Evolutionary conservation across 1,140 invertebrate genomes (phyloP).

Genomic region (Camponotus floridanus): DNA sequence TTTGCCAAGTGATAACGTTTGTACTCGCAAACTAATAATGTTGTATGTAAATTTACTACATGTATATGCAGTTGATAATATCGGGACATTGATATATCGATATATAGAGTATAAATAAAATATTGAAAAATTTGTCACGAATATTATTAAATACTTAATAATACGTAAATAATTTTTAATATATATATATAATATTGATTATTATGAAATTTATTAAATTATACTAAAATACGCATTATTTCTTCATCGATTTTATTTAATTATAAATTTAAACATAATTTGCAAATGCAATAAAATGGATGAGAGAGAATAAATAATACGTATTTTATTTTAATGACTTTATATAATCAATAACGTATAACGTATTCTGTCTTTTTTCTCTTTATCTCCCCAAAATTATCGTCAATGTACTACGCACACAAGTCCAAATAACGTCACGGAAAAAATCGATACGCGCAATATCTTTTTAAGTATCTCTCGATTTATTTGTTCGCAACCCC

Average conservation of each 20-base stretch:
- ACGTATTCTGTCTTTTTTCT: not conserved
- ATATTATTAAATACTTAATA: no score
- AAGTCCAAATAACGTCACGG: not conserved
- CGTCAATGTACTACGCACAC: not conserved
- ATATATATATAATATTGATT: no score
- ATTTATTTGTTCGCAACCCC: conserved; percentile 40
- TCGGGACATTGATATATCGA: not conserved
- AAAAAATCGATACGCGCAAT: conserved; percentile 9
- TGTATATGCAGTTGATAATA: not conserved
- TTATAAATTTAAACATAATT: not conserved
- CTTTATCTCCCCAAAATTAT: not conserved
- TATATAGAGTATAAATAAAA: no score
- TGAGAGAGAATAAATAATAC: conserved; percentile 9
- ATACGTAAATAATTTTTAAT: no score
- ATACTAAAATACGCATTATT: no score
- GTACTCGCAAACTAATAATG: not conserved
- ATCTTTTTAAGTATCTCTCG: conserved; percentile 40
- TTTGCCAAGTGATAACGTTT: conserved; percentile 1
- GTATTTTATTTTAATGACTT: not conserved
- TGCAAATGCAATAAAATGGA: not conserved
- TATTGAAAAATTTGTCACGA: no score
- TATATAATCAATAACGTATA: not conserved
- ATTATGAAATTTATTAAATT: no score
- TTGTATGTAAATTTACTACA: not conserved
- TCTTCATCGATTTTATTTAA: no score